Base-by-base conservation (phyloP, 1,140 invertebrate species). In the Calosoma granatense region DNA sequence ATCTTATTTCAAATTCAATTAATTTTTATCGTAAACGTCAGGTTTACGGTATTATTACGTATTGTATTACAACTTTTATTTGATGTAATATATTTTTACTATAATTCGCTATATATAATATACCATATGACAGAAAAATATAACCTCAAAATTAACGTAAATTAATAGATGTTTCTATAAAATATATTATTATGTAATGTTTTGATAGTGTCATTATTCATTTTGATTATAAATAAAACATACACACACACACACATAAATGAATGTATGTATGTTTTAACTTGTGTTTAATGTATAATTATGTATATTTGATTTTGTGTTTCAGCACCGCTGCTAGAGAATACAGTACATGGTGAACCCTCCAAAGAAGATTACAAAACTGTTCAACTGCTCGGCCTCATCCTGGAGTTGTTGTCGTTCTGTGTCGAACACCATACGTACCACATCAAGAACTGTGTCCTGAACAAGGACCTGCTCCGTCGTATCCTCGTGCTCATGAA, bases 381-480 rank as follows among this genome's bases (percentile, higher is more conserved):
- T 54, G 94, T 97, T 55, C 95, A 98, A 75, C 77, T 99, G 52
- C 77, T 98, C 41, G 91, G 93, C 51, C 77, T 98, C 53, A 94
- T 99, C 43, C 72, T 99, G 56, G 96, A 99, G 72, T 76, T 99
- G 62, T 77, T 99, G 53, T 92, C 93, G n/a, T 99, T 99, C 74
- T 99, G 96, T 76, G 94, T 99, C n/a, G 97, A 99, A 75, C 95
- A 98, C 79, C 97, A 99, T 76, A 92, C 91, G 51, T 98, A 96
- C 78, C 94, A 98, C 74, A 97, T 98, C 69, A 97, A 97, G 72
- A 97, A 96, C 69, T 98, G 93, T 74, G 90, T 98, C 71, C 82
- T 98, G 62, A 93, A 93, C 73, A 97, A 96, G 78, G 94, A 99
- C 78, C 79, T 99, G 60, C 80, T 99, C 54, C 85, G 90, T 70